Evolutionary conservation across 2,888 invertebrate species (phyloP).

Genomic region (Calephelis perditalis): DNA sequence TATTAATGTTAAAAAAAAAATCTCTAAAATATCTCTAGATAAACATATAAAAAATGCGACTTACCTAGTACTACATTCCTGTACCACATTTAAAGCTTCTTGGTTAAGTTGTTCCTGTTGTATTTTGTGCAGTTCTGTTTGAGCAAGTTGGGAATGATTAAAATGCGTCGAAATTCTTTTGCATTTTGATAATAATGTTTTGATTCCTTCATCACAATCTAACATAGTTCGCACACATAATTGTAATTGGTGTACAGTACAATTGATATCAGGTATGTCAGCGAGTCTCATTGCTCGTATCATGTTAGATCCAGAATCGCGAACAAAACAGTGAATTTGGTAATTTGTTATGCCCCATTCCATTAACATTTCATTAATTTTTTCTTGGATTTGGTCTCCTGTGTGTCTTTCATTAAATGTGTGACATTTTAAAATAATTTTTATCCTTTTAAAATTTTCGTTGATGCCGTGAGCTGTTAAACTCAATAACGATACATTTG

Average conservation of each 20-base stretch:
- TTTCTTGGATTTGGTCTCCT: too few species aligned
- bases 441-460: too few species aligned
- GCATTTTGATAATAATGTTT: constrained; percentile 30
- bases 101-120: constrained; percentile 33
- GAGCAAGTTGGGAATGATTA: constrained; percentile 30
- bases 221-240: constrained; percentile 24
- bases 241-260: constrained; percentile 23
- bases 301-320: too few species aligned
- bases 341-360: too few species aligned
- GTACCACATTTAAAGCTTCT: constrained; percentile 22
- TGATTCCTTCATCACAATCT: constrained; percentile 30
- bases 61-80: constrained; percentile 26
- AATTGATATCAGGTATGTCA: constrained; percentile 30
- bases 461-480: too few species aligned
- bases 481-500: too few species aligned
- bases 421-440: too few species aligned
- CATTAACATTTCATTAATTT: too few species aligned
- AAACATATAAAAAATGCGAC: constrained; percentile 10
- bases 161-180: constrained; percentile 33
- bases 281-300: constrained; percentile 31
- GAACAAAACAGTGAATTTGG: too few species aligned
- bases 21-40: too few species aligned
- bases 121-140: constrained; percentile 31
- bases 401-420: too few species aligned
- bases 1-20: too few species aligned